Evolutionary conservation across 1,140 invertebrate genomes (phyloP).

Genomic region (Spodoptera frugiperda): DNA sequence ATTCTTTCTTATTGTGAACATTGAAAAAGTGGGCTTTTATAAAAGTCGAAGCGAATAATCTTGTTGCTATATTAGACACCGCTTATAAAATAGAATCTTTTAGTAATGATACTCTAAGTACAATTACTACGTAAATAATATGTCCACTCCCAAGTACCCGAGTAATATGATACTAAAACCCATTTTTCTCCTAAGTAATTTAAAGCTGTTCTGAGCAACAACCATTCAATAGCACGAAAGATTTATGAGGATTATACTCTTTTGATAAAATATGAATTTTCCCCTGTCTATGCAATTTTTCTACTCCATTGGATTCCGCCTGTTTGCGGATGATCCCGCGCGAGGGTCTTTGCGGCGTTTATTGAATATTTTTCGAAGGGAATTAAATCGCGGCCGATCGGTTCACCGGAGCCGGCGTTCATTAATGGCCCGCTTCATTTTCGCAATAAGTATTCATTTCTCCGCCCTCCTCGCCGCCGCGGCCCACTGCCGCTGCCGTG

Average conservation of each 20-base stretch:
- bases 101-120: neutral
- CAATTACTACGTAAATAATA: too few relatives aligned
- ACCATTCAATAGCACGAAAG: slow-evolving; percentile 34
- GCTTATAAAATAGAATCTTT: slow-evolving; percentile 4
- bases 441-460: slow-evolving; percentile 84
- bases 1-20: slow-evolving; percentile 60
- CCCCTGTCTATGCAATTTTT: slow-evolving; percentile 57
- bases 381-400: slow-evolving; percentile 73
- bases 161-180: neutral
- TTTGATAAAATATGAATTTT: slow-evolving; percentile 50
- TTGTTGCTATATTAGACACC: slow-evolving; percentile 29
- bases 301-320: slow-evolving; percentile 53
- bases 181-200: slow-evolving; percentile 5
- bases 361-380: slow-evolving; percentile 82
- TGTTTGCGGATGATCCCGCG: slow-evolving; percentile 65
- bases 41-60: slow-evolving; percentile 56
- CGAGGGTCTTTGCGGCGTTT: slow-evolving; percentile 70
- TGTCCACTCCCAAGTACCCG: neutral
- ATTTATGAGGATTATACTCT: slow-evolving; percentile 42
- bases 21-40: slow-evolving; percentile 58
- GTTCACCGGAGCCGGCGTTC: slow-evolving; percentile 71
- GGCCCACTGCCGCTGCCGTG: slow-evolving; percentile 52
- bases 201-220: slow-evolving; percentile 29
- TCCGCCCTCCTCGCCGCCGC: slow-evolving; percentile 55
- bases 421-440: slow-evolving; percentile 81